Evolutionary conservation across 2,797 vertebrate species (phyloP), one percentile per base, ranked within the genome.

Genomic region (Fistularia tabacaria): DNA sequence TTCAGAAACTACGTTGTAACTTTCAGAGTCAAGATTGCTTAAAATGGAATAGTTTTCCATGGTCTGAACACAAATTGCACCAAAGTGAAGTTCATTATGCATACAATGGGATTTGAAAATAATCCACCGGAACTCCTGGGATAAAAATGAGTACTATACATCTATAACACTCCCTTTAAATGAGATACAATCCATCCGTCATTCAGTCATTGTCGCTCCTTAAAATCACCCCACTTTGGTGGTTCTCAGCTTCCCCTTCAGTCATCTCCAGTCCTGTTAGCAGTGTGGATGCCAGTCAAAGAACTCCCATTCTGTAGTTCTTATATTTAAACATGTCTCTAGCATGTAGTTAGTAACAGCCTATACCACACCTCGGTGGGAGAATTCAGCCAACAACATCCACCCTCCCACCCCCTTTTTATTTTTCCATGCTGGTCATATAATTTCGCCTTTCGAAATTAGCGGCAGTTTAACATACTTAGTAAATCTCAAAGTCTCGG

Each of bases 381-480:
- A 46, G 55, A 62, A 68, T 66, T 74, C n/a, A 7, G 57, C 59
- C 73, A 75, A 80, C 64, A 78, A 78, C 70, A 64, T 68, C 69
- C 73, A 59, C 45, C 54, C 69, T 3, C 25, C 25, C 25, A 5
- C 25, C 25, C 25, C 25, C 25, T 10, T 69, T 54, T 62, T 81
- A 75, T 84, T 87, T 85, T 86, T 82, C 61, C 66, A 73, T 61
- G 74, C 44, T 25, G 40, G 56, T 66, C 71, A 51, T 74, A 82
- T 83, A 80, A 88, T 86, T 84, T 71, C 76, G 59, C 69, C 15
- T 60, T 63, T 70, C 80, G 70, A 83, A 88, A 72, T 53, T 76
- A 79, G 77, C 81, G 66, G n/a, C 72, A 74, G 79, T 84, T 86
- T 87, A 83, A 87, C 73, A 50, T 25, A 54, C 76, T 79, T 82